Base-by-base conservation (phyloP, 2,888 invertebrate genomes). In the Clepsis dumicolana region DNA sequence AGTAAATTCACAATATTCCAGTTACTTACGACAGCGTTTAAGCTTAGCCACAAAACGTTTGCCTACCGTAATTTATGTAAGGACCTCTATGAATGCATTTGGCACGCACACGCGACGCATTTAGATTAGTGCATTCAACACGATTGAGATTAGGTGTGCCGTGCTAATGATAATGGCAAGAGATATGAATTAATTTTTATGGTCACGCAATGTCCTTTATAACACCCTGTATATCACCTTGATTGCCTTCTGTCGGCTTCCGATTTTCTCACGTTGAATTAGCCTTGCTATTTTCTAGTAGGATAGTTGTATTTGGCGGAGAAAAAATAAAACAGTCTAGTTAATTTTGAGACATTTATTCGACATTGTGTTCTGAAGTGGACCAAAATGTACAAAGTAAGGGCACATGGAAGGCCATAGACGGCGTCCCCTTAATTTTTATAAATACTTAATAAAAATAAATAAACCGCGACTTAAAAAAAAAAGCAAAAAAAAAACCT, bases 51-150 rank as follows among this genome's bases (percentile, higher is more conserved):
- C 57, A 57, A 57, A 64, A 57, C 63, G 57, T 24, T 57, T 48
- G 21, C 48, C 21, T 48, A 48, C 48, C 48, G 21, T 21, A 62
- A 67, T 67, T 67, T 62, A 67, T 62, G 24, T 56, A 67, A 67
- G 54, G 48, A 62, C 38, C 4, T n/a, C 8, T n/a, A 25, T n/a
- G 25, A 24, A 25, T 24, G 44, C 56, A 59, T 59, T 59, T 21
- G 38, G 25, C 25, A 32, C 32, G 64, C 56, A 44, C 35, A 18
- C 8, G 60, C 32, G n/a, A 14, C n/a, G 25, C 60, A 56, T 62
- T 44, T 56, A 56, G 56, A 67, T 62, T 62, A 56, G 32, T 29
- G 57, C 38, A 56, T 50, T 21, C 18, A 44, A 48, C 29, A 25
- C 52, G 41, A 32, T 53, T 32, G 7, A 56, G 61, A 66, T 54